A percentile compares a stretch with the other conserved stretches of the same genome.
phyloP scores from a whole-genome alignment of 2,888 invertebrate species.

The Oscheius sp. region DNA sequence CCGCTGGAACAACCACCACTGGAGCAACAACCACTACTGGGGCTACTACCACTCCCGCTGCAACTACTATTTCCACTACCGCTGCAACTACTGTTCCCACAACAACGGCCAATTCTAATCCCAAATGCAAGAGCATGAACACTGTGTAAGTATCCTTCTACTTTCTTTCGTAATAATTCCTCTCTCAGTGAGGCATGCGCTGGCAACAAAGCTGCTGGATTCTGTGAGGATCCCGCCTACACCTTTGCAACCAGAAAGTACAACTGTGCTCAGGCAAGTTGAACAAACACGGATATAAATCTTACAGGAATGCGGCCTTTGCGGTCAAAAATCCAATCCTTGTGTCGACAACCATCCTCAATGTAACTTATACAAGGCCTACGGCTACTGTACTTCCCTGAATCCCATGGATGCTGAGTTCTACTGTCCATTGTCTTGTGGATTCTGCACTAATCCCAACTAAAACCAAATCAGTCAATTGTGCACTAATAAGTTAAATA shows the following conservation, averaged over 20 bases:
- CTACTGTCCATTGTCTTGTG: slow-evolving; percentile 40
- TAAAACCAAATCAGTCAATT: neutral
- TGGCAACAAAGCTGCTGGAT: neutral
- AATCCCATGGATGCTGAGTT: slow-evolving; percentile 38
- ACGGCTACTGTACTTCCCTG: slow-evolving; percentile 33
- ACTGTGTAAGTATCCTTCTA: slow-evolving; percentile 11
- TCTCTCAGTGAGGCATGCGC: neutral
- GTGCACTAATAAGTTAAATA: neutral
- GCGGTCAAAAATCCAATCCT: slow-evolving; percentile 32
- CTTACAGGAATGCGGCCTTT: slow-evolving; percentile 36
- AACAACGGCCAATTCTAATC: neutral
- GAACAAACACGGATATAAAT: no score
- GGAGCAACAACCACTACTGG: neutral
- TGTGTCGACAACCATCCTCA: slow-evolving; percentile 36
- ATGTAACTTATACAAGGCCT: slow-evolving; percentile 26
- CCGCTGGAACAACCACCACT: neutral
- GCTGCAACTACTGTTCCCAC: neutral
- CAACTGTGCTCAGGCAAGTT: slow-evolving; percentile 18
- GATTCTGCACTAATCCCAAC: slow-evolving; percentile 43
- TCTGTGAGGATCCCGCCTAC: slow-evolving; percentile 1
- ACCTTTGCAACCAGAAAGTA: slow-evolving; percentile 7
- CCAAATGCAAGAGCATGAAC: slow-evolving; percentile 18
- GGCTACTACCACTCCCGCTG: neutral
- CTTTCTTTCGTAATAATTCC: neutral
- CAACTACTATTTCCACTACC: neutral